Conservation (phyloP, 2,113 vertebrate genomes). For the Fukomys damarensis region DNA sequence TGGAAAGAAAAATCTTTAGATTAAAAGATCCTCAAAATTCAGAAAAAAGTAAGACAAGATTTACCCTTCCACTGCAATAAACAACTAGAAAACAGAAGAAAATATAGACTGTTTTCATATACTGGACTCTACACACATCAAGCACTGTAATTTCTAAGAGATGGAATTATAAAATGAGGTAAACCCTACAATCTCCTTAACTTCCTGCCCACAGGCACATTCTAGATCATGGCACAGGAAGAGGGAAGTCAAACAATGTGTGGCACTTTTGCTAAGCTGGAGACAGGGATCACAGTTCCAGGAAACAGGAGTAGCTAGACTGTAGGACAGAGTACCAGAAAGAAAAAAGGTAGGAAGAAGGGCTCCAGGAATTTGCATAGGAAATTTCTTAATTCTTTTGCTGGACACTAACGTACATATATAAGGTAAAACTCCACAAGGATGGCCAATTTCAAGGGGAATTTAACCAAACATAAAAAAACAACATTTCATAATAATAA, state of each 20-base stretch:
- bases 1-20: slow-evolving; percentile 29
- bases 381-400: slow-evolving; percentile 37
- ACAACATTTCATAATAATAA: slow-evolving; percentile 20
- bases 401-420: slow-evolving; percentile 8
- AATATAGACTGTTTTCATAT: slow-evolving; percentile 24
- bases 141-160: slow-evolving; percentile 2
- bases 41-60: slow-evolving; percentile 40
- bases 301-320: not conserved
- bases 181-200: not conserved
- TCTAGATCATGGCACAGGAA: slow-evolving; percentile 4
- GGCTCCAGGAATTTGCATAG: slow-evolving; percentile 13
- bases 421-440: not conserved
- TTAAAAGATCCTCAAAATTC: slow-evolving; percentile 24
- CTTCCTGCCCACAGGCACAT: not conserved
- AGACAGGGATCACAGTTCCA: not conserved
- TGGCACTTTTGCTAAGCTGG: not conserved
- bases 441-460: not conserved
- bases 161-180: slow-evolving; percentile 31
- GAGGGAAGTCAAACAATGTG: not conserved
- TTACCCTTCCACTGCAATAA: slow-evolving; percentile 14
- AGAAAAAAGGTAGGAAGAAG: not conserved
- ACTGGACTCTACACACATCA: not conserved
- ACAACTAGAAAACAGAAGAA: not conserved
- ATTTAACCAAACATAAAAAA: slow-evolving; percentile 47
- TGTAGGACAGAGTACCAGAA: not conserved